phyloP scores from a whole-genome alignment of 2,888 invertebrate species.

The Tethea ocularis region DNA sequence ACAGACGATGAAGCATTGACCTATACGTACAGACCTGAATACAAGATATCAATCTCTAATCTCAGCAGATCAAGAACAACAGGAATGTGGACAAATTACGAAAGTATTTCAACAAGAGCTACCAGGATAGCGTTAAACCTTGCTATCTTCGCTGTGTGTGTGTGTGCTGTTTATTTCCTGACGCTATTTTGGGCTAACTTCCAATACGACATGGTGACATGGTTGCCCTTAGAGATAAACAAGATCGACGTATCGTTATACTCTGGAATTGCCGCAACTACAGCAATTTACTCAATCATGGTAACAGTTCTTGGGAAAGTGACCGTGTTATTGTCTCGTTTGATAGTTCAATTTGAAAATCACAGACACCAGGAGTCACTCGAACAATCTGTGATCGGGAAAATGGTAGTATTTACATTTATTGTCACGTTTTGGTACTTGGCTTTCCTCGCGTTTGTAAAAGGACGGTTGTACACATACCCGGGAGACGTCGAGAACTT shows the following conservation, averaged over 20 bases:
- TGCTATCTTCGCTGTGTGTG: slow-evolving; percentile 3
- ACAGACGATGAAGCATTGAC: not conserved
- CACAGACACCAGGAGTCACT: slow-evolving; percentile 53
- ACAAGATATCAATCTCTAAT: slow-evolving; percentile 1
- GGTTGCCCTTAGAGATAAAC: not conserved
- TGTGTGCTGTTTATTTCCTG: not conserved
- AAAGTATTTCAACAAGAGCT: slow-evolving; percentile 8
- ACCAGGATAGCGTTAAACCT: slow-evolving; percentile 5
- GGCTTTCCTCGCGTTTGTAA: slow-evolving; percentile 15
- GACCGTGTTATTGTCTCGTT: slow-evolving; percentile 7
- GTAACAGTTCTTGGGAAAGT: slow-evolving; percentile 8
- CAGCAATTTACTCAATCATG: slow-evolving; percentile 8
- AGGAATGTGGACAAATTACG: slow-evolving; percentile 11
- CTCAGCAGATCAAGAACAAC: slow-evolving; percentile 11
- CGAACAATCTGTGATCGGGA: slow-evolving; percentile 54
- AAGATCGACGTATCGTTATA: not conserved
- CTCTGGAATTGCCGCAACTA: slow-evolving; percentile 21
- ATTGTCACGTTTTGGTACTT: slow-evolving; percentile 38
- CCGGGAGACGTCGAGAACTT: slow-evolving; percentile 9
- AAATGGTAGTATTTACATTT: slow-evolving; percentile 52
- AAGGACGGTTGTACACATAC: slow-evolving; percentile 16
- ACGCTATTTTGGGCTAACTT: slow-evolving; percentile 19
- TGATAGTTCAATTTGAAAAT: slow-evolving; percentile 39
- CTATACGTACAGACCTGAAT: slow-evolving; percentile 9
- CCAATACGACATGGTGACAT: slow-evolving; percentile 39